Evolutionary conservation across 2,797 vertebrate genomes (phyloP), one percentile per base, ranked within the genome.

Genomic region (Parotocinclus haroldoi): DNA sequence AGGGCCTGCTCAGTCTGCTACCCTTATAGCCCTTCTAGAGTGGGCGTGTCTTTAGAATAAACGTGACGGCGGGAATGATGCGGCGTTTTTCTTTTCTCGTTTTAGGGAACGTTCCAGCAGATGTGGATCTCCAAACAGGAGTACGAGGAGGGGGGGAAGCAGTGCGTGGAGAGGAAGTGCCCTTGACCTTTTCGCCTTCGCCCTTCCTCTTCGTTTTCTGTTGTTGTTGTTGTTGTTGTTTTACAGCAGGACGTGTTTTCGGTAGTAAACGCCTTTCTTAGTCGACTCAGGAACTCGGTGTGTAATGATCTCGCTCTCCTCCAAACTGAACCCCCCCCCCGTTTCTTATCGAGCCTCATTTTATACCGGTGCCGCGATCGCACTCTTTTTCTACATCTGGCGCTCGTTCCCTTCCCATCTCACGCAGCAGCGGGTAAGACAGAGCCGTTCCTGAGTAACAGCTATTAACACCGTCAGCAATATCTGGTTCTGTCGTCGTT

Each of bases 71-170:
- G n/a, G n/a, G n/a, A n/a, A n/a, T n/a, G n/a, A n/a, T n/a, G n/a
- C n/a, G n/a, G n/a, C n/a, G 10, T 42, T 9, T n/a, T 63, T 39
- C 14, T 18, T 39, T 18, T 8, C 45, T 66, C 85, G 78, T 79
- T 83, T 18, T 74, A 99, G 97, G 96, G 96, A 73, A 98, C 95
- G 67, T 99, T 99, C 84, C 96, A 99, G 79, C 96, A 99, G 83
- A 99, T 99, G 96, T 98, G 95, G 96, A 99, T 99, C 87, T 99
- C 96, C 19, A 99, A 98, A 82, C 96, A 98, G 80, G 96, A 99
- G 70, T 99, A 99, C 12, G 97, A 99, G 85, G 96, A 99, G 86
- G 96, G 97, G 79, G 97, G 96, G 60, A 99, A 98, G 83, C 96
- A 98, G 68, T 99, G 97, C 79, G 96, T 99, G 77, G 96, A 99